Evolutionary conservation across 2,888 invertebrate genomes (phyloP).

Genomic region (Drosophila paracracens): DNA sequence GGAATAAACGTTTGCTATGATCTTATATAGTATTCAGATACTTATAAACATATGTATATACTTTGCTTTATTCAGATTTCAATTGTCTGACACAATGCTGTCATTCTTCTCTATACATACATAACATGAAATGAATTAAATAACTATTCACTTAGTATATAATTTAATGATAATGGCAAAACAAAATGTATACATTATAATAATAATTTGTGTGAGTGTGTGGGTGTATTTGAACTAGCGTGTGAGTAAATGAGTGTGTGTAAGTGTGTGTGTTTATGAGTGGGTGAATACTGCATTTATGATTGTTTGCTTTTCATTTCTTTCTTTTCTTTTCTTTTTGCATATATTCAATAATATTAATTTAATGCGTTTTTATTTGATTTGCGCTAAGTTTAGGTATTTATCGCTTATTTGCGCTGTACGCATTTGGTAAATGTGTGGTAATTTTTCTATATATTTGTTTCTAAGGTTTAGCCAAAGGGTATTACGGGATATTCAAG

Average conservation of each 20-base stretch:
- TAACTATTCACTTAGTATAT: slow-evolving; percentile 60
- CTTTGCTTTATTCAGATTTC: slow-evolving; percentile 64
- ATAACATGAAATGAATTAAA: slow-evolving; percentile 68
- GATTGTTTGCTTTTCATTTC: slow-evolving; percentile 12
- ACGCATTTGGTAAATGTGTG: slow-evolving; percentile 25
- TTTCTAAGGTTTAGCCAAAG: slow-evolving; percentile 60
- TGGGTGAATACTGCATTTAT: slow-evolving; percentile 20
- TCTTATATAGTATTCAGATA: background rate
- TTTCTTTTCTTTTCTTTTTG: background rate
- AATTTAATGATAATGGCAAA: slow-evolving; percentile 53
- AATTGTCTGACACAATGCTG: slow-evolving; percentile 61
- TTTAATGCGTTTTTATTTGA: slow-evolving; percentile 20
- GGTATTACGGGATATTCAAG: slow-evolving; percentile 39
- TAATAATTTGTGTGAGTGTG: slow-evolving; percentile 23
- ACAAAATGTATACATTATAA: slow-evolving; percentile 39
- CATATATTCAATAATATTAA: slow-evolving; percentile 28
- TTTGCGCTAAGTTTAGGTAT: slow-evolving; percentile 20
- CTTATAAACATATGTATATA: slow-evolving; percentile 42
- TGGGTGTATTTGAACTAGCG: slow-evolving; percentile 21
- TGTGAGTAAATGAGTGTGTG: slow-evolving; percentile 11
- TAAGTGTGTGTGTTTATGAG: slow-evolving; percentile 15
- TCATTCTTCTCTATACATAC: slow-evolving; percentile 57
- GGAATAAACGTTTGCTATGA: background rate
- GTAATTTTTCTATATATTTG: slow-evolving; percentile 60
- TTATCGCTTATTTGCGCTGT: slow-evolving; percentile 10